Evolutionary conservation across 2,888 invertebrate species (phyloP).

Genomic region (Limnephilus marmoratus): DNA sequence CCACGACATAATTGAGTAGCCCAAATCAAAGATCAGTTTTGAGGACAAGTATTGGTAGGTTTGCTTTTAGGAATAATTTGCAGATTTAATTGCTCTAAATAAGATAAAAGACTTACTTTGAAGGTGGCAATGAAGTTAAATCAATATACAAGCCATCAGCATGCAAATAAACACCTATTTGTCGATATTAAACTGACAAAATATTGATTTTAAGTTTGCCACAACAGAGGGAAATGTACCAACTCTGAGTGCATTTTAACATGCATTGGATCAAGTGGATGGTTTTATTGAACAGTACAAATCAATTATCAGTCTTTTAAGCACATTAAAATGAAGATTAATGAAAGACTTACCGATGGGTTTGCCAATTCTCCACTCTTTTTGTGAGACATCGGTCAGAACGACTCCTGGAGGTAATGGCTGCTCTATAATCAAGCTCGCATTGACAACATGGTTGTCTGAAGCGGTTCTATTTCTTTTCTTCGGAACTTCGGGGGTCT

Average conservation of each 20-base stretch:
- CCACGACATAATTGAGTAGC: background rate
- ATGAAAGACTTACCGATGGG: slow-evolving; percentile 82
- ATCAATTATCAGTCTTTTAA: background rate
- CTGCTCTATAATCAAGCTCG: slow-evolving; percentile 74
- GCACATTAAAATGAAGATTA: background rate
- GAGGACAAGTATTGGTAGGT: background rate
- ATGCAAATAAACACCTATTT: background rate
- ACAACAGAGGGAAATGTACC: background rate
- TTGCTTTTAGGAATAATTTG: background rate
- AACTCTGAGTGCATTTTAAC: background rate
- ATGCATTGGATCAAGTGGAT: background rate
- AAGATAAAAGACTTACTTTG: background rate
- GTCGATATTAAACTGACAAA: background rate
- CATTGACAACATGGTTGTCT: slow-evolving; percentile 68
- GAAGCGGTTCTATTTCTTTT: slow-evolving; percentile 71
- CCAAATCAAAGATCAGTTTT: background rate
- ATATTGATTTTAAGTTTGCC: background rate
- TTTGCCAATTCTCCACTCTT: slow-evolving; percentile 92
- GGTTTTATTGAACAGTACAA: background rate
- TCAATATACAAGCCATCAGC: background rate
- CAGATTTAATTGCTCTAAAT: background rate
- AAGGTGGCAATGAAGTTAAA: background rate
- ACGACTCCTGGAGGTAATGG: slow-evolving; percentile 84
- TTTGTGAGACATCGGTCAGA: slow-evolving; percentile 87
- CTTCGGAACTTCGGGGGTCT: slow-evolving; percentile 71